Evolutionary conservation across 2,888 invertebrate genomes (phyloP).

Genomic region (Drosophila phalerata): DNA sequence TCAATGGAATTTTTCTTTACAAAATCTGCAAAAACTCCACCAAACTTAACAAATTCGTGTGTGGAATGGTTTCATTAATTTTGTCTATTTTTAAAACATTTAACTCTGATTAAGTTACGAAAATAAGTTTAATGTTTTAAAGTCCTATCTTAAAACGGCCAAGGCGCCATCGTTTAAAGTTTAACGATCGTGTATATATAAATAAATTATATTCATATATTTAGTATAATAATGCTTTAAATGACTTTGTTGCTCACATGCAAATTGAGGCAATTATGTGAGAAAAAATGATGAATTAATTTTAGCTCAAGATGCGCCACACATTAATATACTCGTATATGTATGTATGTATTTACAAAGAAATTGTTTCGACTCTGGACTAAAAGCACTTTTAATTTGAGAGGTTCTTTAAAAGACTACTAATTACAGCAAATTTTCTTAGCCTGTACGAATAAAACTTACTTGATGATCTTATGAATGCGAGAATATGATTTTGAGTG

Average conservation of each 20-base stretch:
- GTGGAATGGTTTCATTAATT: neutral
- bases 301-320: slow-evolving; percentile 46
- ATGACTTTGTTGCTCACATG: slow-evolving; percentile 62
- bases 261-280: slow-evolving; percentile 77
- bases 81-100: slow-evolving; percentile 14
- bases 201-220: slow-evolving; percentile 3
- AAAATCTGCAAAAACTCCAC: neutral
- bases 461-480: slow-evolving; percentile 32
- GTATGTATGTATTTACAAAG: slow-evolving; percentile 23
- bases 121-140: slow-evolving; percentile 22
- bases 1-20: too few relatives aligned
- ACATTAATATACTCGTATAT: neutral
- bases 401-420: slow-evolving; percentile 45
- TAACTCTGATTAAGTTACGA: slow-evolving; percentile 39
- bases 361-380: slow-evolving; percentile 50
- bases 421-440: slow-evolving; percentile 63
- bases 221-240: slow-evolving; percentile 43
- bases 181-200: slow-evolving; percentile 31
- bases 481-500: slow-evolving; percentile 12
- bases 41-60: neutral
- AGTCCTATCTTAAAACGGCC: slow-evolving; percentile 42
- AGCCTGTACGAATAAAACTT: slow-evolving; percentile 37
- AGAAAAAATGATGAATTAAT: slow-evolving; percentile 75
- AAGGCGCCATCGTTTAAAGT: slow-evolving; percentile 54
- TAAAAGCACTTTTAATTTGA: slow-evolving; percentile 49